Conservation (phyloP, 2,797 vertebrate genomes). For the Aulostomus chinensis region DNA sequence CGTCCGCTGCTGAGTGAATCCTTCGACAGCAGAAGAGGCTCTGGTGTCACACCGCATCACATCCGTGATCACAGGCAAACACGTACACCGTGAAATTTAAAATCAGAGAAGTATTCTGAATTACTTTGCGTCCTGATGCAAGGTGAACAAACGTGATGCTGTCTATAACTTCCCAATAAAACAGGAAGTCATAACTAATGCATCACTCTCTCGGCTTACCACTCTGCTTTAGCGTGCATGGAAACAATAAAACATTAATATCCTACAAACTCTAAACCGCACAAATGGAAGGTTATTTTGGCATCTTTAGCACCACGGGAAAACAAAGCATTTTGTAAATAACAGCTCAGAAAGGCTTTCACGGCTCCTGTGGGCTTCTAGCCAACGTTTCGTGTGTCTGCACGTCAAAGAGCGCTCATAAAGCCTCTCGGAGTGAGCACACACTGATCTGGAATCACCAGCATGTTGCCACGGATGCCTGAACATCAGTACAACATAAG, state of each 20-base stretch:
- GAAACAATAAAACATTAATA: slow-evolving; percentile 75
- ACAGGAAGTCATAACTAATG: slow-evolving; percentile 63
- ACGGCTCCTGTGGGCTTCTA: slow-evolving; percentile 40
- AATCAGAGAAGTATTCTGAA: neutral
- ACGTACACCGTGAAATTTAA: neutral
- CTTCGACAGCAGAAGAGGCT: too few relatives aligned
- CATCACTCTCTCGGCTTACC: slow-evolving; percentile 26
- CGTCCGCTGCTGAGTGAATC: too few relatives aligned
- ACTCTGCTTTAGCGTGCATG: slow-evolving; percentile 29
- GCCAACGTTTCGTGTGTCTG: slow-evolving; percentile 30
- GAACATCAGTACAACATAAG: slow-evolving; percentile 26
- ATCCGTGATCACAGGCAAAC: too few relatives aligned
- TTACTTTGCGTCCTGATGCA: slow-evolving; percentile 3
- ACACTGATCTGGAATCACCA: slow-evolving; percentile 54
- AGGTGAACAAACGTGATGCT: slow-evolving; percentile 28
- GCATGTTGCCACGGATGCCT: slow-evolving; percentile 20
- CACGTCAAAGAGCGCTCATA: slow-evolving; percentile 52
- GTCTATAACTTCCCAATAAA: slow-evolving; percentile 26
- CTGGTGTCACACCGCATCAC: too few relatives aligned
- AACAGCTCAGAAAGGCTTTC: slow-evolving; percentile 50
- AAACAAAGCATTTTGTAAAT: slow-evolving; percentile 66
- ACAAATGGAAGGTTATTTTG: slow-evolving; percentile 65
- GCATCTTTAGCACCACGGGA: slow-evolving; percentile 39
- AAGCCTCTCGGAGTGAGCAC: slow-evolving; percentile 60
- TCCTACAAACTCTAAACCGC: slow-evolving; percentile 31